Evolutionary conservation across 2,113 vertebrate genomes (phyloP), one percentile per base, ranked within the genome.

Genomic region (Panurus biarmicus): DNA sequence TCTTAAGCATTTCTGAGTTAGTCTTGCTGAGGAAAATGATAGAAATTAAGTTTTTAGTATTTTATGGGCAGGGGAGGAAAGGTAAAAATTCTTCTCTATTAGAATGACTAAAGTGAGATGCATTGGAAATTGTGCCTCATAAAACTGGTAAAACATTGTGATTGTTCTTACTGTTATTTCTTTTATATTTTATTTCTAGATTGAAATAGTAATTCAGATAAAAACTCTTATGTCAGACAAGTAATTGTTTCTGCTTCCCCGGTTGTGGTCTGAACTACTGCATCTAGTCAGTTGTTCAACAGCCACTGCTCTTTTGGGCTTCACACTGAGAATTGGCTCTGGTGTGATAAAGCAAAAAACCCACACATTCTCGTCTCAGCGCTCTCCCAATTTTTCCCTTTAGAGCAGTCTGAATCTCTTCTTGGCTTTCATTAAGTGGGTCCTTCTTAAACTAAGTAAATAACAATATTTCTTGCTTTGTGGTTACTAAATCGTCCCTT

Each of bases 201-300:
- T 62, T 85, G 44, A 26, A 78, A 86, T 26, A 72, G 33, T n/a
- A 83, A 60, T 78, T 64, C 24, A 58, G 14, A 25, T 33, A 70
- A 44, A 87, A 83, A 75, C 22, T 76, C 26, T 71, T 10, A 31
- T 47, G 56, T 29, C 42, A 93, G 42, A 53, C 45, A 71, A 84
- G 21, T 79, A 78, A 77, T 90, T 87, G 26, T 78, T 96, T 86
- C 51, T 90, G 24, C 25, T 85, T 88, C 69, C 38, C 72, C 69
- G 35, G n/a, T 57, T n/a, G 13, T 85, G 67, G 11, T 86, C 61
- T 73, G 65, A 89, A 35, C 33, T 24, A 48, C 17, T 42, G 11
- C 58, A 78, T 76, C 45, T 66, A 51, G 65, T 53, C 51, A 72
- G 48, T 48, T 44, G 42, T 87, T 95, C 71, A 82, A 53, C 60